Conservation (phyloP, 2,113 vertebrate genomes). For the Sylvia atricapilla region DNA sequence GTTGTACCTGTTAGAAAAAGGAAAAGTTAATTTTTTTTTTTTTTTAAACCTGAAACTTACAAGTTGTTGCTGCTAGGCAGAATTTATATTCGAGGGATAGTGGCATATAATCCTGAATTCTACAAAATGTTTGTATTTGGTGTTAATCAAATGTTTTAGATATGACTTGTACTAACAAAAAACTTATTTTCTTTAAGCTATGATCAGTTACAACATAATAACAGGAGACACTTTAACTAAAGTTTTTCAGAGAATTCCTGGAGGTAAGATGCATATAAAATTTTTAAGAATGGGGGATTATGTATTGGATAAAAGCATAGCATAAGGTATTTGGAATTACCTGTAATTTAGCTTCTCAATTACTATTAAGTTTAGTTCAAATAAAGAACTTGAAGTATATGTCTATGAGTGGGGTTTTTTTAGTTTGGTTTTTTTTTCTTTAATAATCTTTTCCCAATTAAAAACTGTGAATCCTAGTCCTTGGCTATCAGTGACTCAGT, state of each 20-base stretch:
- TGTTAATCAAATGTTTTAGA: neutral
- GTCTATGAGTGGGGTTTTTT: neutral
- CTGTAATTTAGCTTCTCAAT: neutral
- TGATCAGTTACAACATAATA: conserved; percentile 98
- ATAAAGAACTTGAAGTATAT: neutral
- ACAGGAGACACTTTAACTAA: conserved; percentile 91
- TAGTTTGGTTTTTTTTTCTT: neutral
- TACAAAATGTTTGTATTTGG: neutral
- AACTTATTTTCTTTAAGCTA: conserved; percentile 76
- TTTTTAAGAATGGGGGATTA: neutral
- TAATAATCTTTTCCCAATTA: neutral
- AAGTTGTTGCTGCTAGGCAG: neutral
- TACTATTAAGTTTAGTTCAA: neutral
- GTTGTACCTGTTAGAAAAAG: neutral
- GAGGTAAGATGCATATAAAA: conserved; percentile 77
- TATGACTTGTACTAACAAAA: neutral
- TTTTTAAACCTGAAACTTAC: neutral
- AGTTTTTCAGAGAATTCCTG: conserved; percentile 91
- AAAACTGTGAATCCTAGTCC: neutral
- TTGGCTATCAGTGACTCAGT: neutral
- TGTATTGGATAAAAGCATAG: neutral
- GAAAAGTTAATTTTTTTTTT: accelerated
- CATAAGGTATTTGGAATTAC: neutral
- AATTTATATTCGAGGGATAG: neutral
- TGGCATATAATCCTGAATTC: neutral